Percentiles rank a stretch among this genome's conserved stretches.
phyloP scores from a whole-genome alignment of 2,113 vertebrate genomes.

The Vicugna pacos region DNA sequence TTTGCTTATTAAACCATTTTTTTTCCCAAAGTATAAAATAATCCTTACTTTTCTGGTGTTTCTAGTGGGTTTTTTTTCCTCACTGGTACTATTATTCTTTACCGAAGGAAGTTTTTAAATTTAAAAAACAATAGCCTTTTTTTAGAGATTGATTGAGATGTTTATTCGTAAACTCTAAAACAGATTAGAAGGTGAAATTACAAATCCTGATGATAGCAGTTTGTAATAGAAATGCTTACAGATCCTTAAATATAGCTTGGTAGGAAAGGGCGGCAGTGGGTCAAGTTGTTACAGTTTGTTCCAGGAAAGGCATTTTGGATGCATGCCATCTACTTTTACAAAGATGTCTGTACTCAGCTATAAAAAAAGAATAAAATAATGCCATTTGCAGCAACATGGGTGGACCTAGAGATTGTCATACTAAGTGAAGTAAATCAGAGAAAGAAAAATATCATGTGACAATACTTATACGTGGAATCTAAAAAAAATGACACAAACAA shows the following conservation, averaged over 20 bases:
- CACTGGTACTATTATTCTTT: not conserved
- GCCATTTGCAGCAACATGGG: too few species aligned
- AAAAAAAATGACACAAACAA: too few species aligned
- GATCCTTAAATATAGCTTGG: slow-evolving; percentile 64
- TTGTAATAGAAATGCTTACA: slow-evolving; percentile 59
- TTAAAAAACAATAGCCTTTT: slow-evolving; percentile 55
- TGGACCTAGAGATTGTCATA: too few species aligned
- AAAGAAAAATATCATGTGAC: too few species aligned
- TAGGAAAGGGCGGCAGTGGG: slow-evolving; percentile 12
- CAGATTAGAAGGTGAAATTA: slow-evolving; percentile 59
- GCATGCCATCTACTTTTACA: slow-evolving; percentile 55
- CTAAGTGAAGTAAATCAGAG: too few species aligned
- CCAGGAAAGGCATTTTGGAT: slow-evolving; percentile 76
- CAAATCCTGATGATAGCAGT: slow-evolving; percentile 46
- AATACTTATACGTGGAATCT: too few species aligned
- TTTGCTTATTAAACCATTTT: slow-evolving; percentile 46
- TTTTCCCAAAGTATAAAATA: not conserved
- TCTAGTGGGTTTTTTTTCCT: not conserved
- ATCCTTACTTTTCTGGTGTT: slow-evolving; percentile 18
- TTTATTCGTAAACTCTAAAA: slow-evolving; percentile 57
- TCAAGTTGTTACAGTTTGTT: slow-evolving; percentile 69
- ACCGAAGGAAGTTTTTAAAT: slow-evolving; percentile 47
- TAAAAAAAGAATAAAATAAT: too few species aligned
- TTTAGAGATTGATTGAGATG: not conserved
- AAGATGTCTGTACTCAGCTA: slow-evolving; percentile 18